These are phyloP conservation scores for Aphelinus atriplicis DNA, from an alignment of 1,140 invertebrate genomes.

Conservation along the genomic window DNA sequence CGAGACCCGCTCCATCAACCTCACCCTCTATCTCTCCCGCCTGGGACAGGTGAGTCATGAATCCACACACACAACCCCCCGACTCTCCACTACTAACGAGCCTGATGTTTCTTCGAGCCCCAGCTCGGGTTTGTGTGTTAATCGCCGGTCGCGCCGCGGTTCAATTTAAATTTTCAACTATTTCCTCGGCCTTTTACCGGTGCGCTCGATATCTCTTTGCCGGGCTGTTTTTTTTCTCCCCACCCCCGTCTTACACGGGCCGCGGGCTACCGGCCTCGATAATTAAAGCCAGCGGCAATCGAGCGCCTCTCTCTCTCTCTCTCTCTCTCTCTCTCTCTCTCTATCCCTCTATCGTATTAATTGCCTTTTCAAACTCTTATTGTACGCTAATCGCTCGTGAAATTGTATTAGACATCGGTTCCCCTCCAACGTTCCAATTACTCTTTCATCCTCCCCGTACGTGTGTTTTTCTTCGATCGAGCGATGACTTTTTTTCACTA, in stretches of 20 bases:
- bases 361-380: too few species aligned
- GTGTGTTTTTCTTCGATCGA: too few species aligned
- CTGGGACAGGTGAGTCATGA: conserved; percentile 73
- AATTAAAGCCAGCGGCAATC: too few species aligned
- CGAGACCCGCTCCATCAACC: conserved; percentile 80
- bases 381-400: too few species aligned
- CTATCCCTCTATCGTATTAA: too few species aligned
- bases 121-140: too few species aligned
- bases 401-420: too few species aligned
- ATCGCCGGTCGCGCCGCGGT: neutral
- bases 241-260: neutral
- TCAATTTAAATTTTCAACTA: conserved; percentile 24
- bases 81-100: too few species aligned
- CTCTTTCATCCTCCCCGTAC: too few species aligned
- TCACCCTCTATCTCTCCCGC: conserved; percentile 76
- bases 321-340: neutral
- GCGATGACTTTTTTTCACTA: too few species aligned
- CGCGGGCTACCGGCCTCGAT: neutral
- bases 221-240: neutral
- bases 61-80: neutral
- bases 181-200: conserved; percentile 2
- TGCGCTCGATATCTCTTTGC: neutral
- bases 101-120: too few species aligned
- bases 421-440: too few species aligned
- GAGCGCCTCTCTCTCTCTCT: neutral